Percentiles rank a stretch among this genome's conserved stretches.
Evolutionary conservation across 1,140 invertebrate genomes (phyloP).

Genomic region (Bombus picipes): DNA sequence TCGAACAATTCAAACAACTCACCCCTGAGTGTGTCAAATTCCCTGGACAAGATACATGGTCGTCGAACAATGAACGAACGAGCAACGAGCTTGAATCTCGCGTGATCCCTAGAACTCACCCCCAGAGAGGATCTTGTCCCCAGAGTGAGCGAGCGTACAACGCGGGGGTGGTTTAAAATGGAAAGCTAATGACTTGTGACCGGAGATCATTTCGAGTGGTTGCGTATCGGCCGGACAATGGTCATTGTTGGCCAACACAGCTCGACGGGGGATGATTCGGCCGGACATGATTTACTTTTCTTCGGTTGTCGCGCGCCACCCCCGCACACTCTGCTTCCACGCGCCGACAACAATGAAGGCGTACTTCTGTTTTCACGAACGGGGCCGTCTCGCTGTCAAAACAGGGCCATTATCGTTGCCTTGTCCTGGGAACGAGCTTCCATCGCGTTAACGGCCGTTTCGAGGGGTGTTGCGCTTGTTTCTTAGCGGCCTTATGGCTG

Average conservation of each 20-base stretch:
- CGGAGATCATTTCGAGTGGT: conserved; percentile 78
- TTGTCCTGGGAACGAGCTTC: conserved; percentile 7
- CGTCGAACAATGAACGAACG: neutral
- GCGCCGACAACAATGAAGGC: conserved; percentile 53
- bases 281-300: conserved; percentile 75
- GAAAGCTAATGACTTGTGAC: conserved; percentile 82
- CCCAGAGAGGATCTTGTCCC: neutral
- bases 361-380: conserved; percentile 53
- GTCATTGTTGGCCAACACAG: conserved; percentile 80
- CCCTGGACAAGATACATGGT: neutral
- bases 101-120: neutral
- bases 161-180: conserved; percentile 75
- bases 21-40: neutral
- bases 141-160: neutral
- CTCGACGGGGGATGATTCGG: conserved; percentile 74
- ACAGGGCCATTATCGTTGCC: conserved; percentile 41
- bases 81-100: neutral
- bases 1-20: neutral
- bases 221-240: conserved; percentile 70
- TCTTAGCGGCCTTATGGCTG: neutral
- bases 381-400: conserved; percentile 32
- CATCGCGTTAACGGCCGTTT: conserved; percentile 10
- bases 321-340: conserved; percentile 32
- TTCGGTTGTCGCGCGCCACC: conserved; percentile 46
- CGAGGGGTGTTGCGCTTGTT: neutral